Base-by-base conservation (phyloP, 2,113 vertebrate genomes). In the Sturnus vulgaris region DNA sequence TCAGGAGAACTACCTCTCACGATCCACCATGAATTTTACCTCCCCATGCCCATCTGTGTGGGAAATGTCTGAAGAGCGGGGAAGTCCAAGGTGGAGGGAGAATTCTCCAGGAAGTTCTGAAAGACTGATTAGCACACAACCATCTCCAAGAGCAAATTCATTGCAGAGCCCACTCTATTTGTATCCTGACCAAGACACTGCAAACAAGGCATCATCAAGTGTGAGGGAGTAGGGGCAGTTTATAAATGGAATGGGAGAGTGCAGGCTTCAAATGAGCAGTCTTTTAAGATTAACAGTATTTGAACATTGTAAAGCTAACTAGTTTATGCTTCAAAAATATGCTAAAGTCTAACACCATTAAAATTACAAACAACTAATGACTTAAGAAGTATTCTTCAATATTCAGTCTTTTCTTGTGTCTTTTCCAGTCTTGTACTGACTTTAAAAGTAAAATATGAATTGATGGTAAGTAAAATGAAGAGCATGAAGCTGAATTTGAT, bases 331-430 rank as follows among this genome's bases (percentile, higher is more conserved):
- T 94, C 87, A 68, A 71, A 90, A 82, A 64, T 96, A 86, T 93
- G 91, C 96, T 97, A 87, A 97, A 97, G 77, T 93, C 82, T 98
- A 98, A 98, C 84, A 89, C 60, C 80, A 95, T 93, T 93, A 97
- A 92, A 92, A 76, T 88, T 91, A 39, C 57, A 44, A 86, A 60
- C 70, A 92, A 95, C 94, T 96, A 97, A 97, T 90, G 91, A 93
- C 91, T 94, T 97, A 96, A 97, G 85, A 96, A 93, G 50, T 87
- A 57, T 65, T 95, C 64, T 84, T 88, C 70, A 71, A 39, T 93
- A 85, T 23, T 90, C 68, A 40, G 30, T 95, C 31, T 94, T 96
- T 87, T 90, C 28, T 93, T 88, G 31, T 93, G 92, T 95, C 52
- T 86, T 91, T 93, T 75, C 66, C 91, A 89, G 79, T 86, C 83